Base-by-base conservation (phyloP, 1,140 invertebrate species). In the Hycleus phaleratus region DNA sequence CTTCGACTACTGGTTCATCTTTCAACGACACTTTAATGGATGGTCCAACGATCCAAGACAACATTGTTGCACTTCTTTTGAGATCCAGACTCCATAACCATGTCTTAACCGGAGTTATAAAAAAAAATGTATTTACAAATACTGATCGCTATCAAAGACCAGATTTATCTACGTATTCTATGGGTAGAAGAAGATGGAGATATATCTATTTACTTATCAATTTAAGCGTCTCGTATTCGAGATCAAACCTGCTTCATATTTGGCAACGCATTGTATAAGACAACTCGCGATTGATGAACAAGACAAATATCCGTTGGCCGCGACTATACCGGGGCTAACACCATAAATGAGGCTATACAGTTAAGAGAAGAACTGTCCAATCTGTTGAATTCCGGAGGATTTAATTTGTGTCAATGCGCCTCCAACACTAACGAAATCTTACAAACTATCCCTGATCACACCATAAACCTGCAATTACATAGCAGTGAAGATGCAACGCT, bases 21-120 rank as follows among this genome's bases (percentile, higher is more conserved):
- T 49, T 71, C 5, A 70, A 71, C 38, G 57, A 68, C 3, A 49
- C 49, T 49, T 50, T 68, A 38, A 42, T 58, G 26, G 38, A 49
- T 9, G 68, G 68, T 6, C 63, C 68, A 2, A 68, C 48, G 7
- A 26, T 67, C 5, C 66, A 68, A 55, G 10, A 59, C 6, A 57
- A 60, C 12, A 46, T 69, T 18, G 49, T 70, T 26, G 57, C 63
- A 26, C 63, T 77, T 42, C 25, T 77, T 3, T 55, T 77, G 12
- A 68, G 73, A 53, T 78, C 75, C 66, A 38, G 76, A 46, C 57
- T 56, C 26, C 64, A 73, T 47, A 53, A 46, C 12, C 54, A 71
- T 38, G 71, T 69, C 11, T 59, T 78, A n/a, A 61, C 63, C n/a
- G 69, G 68, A 18, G 76, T 77, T 51, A 68, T 77, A 4, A 57